Base-by-base conservation (phyloP, 2,888 invertebrate species). In the Amphipyra berbera region DNA sequence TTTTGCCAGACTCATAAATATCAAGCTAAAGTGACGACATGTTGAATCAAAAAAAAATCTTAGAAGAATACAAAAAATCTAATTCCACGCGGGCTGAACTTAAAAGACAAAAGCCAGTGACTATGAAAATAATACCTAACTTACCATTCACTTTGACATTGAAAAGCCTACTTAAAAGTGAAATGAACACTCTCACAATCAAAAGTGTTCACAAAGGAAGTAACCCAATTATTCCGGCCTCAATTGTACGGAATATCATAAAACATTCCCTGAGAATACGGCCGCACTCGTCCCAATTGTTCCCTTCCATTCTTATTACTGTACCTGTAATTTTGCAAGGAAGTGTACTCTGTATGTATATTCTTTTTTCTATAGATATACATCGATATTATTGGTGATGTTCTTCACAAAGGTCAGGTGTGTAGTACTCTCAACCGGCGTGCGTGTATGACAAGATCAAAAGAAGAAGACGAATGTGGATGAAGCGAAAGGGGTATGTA, bases 171-270 rank as follows among this genome's bases (percentile, higher is more conserved):
- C 14, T 65, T 41, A 61, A 57, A 53, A 66, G n/a, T 9, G 42
- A 38, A 5, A 0, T 10, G 59, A 49, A 55, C 40, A 37, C 40
- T 40, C 15, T n/a, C 10, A 50, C 46, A 47, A 47, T 44, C 57
- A 55, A 42, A 45, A 55, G 35, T 56, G 53, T 45, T 58, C 30
- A 57, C 54, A 65, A 65, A 62, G 56, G 53, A 35, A 49, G 33
- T 75, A 78, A 78, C 62, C 57, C 61, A 75, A 78, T 76, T 78
- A 78, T 69, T 46, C 15, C 21, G 65, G 12, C 52, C 56, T 49
- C 61, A 61, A 78, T 46, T 67, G 71, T 62, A 67, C 44, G 6
- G 46, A 70, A 63, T 33, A 41, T 65, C 47, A 73, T 76, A 58
- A 66, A 69, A 47, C 42, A 67, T 59, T 69, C 41, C 35, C 8